phyloP scores from a whole-genome alignment of 1,140 invertebrate species.

The Olivierus martensii region DNA sequence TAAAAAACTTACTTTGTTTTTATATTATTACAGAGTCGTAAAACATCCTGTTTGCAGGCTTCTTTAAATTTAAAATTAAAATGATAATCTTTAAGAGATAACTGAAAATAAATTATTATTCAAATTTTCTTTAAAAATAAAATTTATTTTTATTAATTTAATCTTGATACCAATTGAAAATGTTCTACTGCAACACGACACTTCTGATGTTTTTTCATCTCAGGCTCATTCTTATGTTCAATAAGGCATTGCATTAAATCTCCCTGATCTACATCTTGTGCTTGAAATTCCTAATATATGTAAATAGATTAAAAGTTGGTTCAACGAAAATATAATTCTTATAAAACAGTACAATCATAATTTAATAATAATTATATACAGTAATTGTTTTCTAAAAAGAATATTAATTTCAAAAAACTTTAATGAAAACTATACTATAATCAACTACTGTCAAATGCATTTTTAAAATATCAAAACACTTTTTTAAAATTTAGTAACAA shows the following conservation, averaged over 20 bases:
- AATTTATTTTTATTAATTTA: not conserved
- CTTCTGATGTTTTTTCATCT: constrained; percentile 48
- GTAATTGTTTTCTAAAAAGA: too few species aligned
- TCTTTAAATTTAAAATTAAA: constrained; percentile 94
- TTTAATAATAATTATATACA: too few species aligned
- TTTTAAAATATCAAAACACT: too few species aligned
- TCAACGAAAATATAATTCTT: too few species aligned
- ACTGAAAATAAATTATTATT: constrained; percentile 4
- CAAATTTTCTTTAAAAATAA: not conserved
- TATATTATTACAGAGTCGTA: constrained; percentile 49
- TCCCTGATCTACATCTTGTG: constrained; percentile 34
- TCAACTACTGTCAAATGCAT: too few species aligned
- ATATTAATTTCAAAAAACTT: too few species aligned
- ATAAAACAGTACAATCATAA: too few species aligned
- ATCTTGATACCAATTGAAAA: constrained; percentile 38
- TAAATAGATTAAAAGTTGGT: not conserved
- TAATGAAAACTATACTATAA: too few species aligned
- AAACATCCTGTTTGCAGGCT: constrained; percentile 71
- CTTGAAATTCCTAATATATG: constrained; percentile 10
- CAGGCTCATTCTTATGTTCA: constrained; percentile 72
- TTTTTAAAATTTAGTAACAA: too few species aligned
- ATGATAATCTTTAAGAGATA: constrained; percentile 73
- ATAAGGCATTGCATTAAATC: constrained; percentile 90
- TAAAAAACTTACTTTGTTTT: constrained; percentile 24
- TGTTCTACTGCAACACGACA: constrained; percentile 90